Evolutionary conservation across 2,797 vertebrate species (phyloP).

Genomic region (Emys orbicularis): DNA sequence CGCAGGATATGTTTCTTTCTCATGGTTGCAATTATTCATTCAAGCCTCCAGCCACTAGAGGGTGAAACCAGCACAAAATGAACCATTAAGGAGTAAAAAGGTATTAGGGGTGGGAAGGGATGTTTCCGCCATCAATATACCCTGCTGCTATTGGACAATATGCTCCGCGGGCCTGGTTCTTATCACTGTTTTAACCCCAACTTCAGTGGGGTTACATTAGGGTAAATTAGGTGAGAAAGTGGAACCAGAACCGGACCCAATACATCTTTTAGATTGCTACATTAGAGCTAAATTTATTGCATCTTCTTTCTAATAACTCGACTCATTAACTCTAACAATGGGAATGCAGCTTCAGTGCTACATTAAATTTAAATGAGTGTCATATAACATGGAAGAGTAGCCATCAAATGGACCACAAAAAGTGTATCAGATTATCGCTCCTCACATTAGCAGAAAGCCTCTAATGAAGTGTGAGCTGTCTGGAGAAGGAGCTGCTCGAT

Average conservation of each 20-base stretch:
- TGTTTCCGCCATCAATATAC: not conserved
- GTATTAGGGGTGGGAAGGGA: not conserved
- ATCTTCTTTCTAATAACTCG: slow-evolving; percentile 8
- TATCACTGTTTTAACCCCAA: not conserved
- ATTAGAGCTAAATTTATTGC: too few relatives aligned
- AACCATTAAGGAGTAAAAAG: too few relatives aligned
- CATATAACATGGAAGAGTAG: not conserved
- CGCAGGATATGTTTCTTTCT: too few relatives aligned
- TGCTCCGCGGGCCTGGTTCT: not conserved
- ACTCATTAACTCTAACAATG: not conserved
- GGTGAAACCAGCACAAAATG: too few relatives aligned
- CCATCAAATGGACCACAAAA: not conserved
- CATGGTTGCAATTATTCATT: too few relatives aligned
- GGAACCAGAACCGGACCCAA: not conserved
- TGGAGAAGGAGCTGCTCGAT: not conserved
- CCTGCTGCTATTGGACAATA: not conserved
- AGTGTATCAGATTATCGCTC: not conserved
- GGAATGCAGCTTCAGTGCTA: accelerated
- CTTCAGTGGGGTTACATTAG: accelerated
- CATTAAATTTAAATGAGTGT: not conserved
- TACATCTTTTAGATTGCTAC: accelerated
- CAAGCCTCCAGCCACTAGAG: too few relatives aligned
- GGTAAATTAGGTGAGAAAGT: accelerated
- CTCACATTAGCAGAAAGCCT: not conserved
- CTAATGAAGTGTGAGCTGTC: not conserved